Base-by-base conservation (phyloP, 2,888 invertebrate species). In the Smittia sp. region DNA sequence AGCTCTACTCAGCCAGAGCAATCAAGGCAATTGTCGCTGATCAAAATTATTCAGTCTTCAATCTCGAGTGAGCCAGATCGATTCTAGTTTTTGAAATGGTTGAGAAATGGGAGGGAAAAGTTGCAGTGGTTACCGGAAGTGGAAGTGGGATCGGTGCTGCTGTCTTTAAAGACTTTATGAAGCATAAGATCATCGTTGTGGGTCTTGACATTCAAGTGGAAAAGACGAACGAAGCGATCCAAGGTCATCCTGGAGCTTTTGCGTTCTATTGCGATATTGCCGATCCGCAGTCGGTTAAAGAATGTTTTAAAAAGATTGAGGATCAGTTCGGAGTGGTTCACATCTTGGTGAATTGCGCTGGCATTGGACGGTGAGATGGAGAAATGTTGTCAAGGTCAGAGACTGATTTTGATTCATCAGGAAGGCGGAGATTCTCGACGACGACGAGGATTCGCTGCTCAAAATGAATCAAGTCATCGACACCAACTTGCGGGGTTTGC, bases 121-220 rank as follows among this genome's bases (percentile, higher is more conserved):
- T 86, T 0, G 88, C 88, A 0, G 83, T 89, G n/a, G 87, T 89
- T 67, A 88, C 88, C 0, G 89, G 89, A 1, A 87, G 87, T 9
- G 88, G 79, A 76, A 78, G 84, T 0, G 88, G 88, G 9, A 87
- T 88, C 69, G 88, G 86, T 20, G 84, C 83, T 66, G 82, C 82
- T 1, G 81, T 84, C 32, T 80, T 80, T 3, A 78, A 79, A 69
- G 80, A 81, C 54, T 79, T 86, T 1, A 81, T 83, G 1, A 78
- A 79, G 62, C 79, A 81, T 20, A 87, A 86, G 7, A 77, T 87
- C 77, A 82, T 81, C 41, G 87, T 87, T 0, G 80, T 86, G 6
- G 86, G 85, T 2, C 79, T 86, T 74, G 85, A 85, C 0, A 79
- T 86, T 72, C 82, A 84, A 52, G 76, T 83, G 0, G 82, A 84